Evolutionary conservation across 2,797 vertebrate genomes (phyloP).

Genomic region (Lithobates pipiens): DNA sequence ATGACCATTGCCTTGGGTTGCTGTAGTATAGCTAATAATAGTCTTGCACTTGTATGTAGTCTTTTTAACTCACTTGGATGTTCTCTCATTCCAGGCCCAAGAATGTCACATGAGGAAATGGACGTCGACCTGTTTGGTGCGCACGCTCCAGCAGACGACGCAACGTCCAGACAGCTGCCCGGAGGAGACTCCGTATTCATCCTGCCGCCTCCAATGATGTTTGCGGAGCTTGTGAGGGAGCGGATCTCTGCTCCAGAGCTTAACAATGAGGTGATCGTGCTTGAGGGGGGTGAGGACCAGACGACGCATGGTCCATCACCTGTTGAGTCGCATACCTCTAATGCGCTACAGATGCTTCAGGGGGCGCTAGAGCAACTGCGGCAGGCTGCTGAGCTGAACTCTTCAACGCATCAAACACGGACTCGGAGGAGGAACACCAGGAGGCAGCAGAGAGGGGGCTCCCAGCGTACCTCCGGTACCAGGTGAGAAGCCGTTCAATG

Average conservation of each 20-base stretch:
- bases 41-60: neutral
- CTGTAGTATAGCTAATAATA: too few relatives aligned
- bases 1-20: too few relatives aligned
- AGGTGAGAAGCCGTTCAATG: conserved; percentile 67
- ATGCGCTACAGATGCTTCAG: conserved; percentile 66
- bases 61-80: neutral
- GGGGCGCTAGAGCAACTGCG: conserved; percentile 54
- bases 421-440: conserved; percentile 50
- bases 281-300: neutral
- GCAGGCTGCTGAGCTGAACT: conserved; percentile 23
- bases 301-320: neutral
- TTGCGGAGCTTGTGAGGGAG: conserved; percentile 44
- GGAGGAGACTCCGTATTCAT: accelerated
- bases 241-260: accelerated
- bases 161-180: neutral
- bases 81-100: conserved; percentile 57
- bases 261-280: conserved; percentile 23
- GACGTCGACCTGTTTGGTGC: conserved; percentile 79
- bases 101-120: conserved; percentile 85
- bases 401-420: neutral
- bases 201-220: accelerated
- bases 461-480: conserved; percentile 67
- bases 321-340: neutral
- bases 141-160: neutral
- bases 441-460: conserved; percentile 65